Conservation (phyloP, 2,113 vertebrate genomes). For the Alectura lathami region DNA sequence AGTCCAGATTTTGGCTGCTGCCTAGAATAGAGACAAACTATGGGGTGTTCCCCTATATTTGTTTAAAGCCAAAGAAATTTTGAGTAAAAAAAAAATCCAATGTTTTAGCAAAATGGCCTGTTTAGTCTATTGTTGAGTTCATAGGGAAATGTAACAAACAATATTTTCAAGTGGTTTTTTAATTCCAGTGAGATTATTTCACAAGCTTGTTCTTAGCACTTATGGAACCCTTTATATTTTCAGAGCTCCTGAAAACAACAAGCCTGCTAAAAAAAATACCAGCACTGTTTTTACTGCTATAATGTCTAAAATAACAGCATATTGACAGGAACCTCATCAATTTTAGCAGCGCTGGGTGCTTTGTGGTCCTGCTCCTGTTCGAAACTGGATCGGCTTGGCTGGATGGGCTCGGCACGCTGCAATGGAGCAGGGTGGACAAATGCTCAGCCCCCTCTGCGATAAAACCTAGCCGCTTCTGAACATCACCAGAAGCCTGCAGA, state of each 20-base stretch:
- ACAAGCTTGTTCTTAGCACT: conserved; percentile 42
- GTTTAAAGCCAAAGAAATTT: not conserved
- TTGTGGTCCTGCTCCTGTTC: not conserved
- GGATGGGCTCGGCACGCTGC: fast-evolving
- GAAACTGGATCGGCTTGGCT: not conserved
- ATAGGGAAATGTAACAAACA: conserved; percentile 20
- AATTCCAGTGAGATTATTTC: conserved; percentile 46
- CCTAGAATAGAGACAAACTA: not conserved
- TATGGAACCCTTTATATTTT: conserved; percentile 61
- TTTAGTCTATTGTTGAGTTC: conserved; percentile 9
- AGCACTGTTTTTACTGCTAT: conserved; percentile 9
- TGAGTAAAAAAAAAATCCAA: not conserved
- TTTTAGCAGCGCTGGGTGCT: conserved; percentile 2
- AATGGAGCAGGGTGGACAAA: not conserved
- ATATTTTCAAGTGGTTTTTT: conserved; percentile 60
- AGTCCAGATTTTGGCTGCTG: not conserved
- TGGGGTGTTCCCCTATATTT: not conserved
- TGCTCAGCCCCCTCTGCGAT: not conserved
- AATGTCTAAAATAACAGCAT: conserved; percentile 38
- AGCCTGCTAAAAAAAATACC: not conserved
- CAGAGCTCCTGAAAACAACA: conserved; percentile 55
- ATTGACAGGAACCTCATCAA: conserved; percentile 27
- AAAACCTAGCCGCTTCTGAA: not conserved
- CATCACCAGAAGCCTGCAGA: not conserved
- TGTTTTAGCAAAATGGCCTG: not conserved